Evolutionary conservation across 2,797 vertebrate genomes (phyloP).

Genomic region (Poecilia picta): DNA sequence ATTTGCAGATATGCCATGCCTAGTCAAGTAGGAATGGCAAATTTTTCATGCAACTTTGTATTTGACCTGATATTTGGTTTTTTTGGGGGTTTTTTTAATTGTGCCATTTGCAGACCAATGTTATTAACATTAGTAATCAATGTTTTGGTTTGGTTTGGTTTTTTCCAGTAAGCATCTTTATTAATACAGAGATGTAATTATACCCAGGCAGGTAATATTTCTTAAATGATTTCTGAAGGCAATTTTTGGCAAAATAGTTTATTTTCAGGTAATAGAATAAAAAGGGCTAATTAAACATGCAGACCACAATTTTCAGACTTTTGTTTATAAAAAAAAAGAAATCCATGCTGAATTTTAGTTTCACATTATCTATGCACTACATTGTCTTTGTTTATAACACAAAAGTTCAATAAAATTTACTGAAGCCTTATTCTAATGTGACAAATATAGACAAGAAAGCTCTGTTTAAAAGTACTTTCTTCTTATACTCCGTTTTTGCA

Average conservation of each 20-base stretch:
- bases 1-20: background rate
- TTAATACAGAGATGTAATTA: background rate
- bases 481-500: slow-evolving; percentile 6
- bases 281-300: background rate
- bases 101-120: background rate
- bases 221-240: background rate
- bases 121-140: background rate
- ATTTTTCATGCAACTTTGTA: background rate
- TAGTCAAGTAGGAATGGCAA: background rate
- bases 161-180: background rate
- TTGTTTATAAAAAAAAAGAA: background rate
- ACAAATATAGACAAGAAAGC: background rate
- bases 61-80: background rate
- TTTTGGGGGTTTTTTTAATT: background rate
- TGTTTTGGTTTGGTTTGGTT: too few relatives aligned
- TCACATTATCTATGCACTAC: background rate
- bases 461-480: background rate
- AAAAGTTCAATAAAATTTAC: background rate
- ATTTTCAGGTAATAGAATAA: background rate
- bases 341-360: background rate
- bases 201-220: background rate
- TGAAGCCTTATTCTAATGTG: background rate
- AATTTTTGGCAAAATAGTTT: background rate
- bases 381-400: background rate
- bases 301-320: background rate